phyloP scores from a whole-genome alignment of 2,797 vertebrate species.

The Coregonus suidteri region DNA sequence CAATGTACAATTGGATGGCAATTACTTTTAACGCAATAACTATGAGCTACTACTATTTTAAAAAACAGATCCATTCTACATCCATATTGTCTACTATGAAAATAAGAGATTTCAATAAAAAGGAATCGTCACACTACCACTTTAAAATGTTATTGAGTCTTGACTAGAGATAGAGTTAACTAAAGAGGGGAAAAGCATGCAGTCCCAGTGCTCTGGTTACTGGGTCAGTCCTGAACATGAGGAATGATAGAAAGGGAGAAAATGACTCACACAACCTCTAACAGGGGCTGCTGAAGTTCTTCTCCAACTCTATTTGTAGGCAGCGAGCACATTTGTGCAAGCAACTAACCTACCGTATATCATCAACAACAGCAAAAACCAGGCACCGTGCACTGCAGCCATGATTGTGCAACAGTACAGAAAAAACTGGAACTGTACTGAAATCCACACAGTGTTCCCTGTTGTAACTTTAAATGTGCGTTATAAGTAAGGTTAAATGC shows the following conservation, averaged over 20 bases:
- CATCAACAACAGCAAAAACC: neutral
- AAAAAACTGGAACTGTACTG: constrained; percentile 35
- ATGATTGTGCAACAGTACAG: constrained; percentile 1
- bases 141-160: too few species aligned
- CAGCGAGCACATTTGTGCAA: neutral
- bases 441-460: constrained; percentile 32
- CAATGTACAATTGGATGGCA: too few species aligned
- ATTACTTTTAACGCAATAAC: too few species aligned
- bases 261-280: neutral
- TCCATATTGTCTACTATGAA: too few species aligned
- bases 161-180: too few species aligned
- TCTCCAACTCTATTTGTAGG: neutral
- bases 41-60: too few species aligned
- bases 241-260: neutral
- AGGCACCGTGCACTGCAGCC: neutral
- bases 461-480: constrained; percentile 36
- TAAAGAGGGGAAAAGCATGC: too few species aligned
- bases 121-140: too few species aligned
- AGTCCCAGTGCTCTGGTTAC: constrained; percentile 5
- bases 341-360: neutral
- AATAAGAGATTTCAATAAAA: too few species aligned
- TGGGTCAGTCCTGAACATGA: constrained; percentile 5
- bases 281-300: neutral
- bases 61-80: too few species aligned
- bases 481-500: constrained; percentile 39